Evolutionary conservation across 2,113 vertebrate species (phyloP).

Genomic region (Tylochromis polylepis): DNA sequence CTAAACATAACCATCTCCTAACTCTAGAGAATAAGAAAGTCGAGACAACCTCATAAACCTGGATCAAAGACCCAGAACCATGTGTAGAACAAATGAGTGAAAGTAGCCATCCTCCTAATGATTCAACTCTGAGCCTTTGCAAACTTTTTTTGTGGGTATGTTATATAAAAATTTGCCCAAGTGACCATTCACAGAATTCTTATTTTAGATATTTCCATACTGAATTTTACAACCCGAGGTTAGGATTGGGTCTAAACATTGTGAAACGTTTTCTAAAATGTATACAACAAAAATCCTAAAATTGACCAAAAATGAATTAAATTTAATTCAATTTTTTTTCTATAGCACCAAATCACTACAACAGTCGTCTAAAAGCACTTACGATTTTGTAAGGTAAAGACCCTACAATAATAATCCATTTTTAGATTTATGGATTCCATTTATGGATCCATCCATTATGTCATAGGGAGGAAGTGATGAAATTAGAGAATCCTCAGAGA

Average conservation of each 20-base stretch:
- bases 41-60: not conserved
- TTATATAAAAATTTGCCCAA: not conserved
- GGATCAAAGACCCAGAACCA: not conserved
- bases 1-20: not conserved
- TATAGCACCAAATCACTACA: not conserved
- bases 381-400: not conserved
- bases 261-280: not conserved
- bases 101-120: not conserved
- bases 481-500: not conserved
- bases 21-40: not conserved
- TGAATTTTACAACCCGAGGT: not conserved
- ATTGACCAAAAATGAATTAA: not conserved
- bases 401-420: not conserved
- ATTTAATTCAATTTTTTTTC: not conserved
- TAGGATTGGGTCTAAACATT: not conserved
- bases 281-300: not conserved
- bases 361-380: not conserved
- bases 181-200: not conserved
- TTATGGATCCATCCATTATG: not conserved
- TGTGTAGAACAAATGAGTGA: not conserved
- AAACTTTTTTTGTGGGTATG: not conserved
- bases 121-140: not conserved
- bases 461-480: not conserved
- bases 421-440: not conserved
- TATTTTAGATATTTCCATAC: not conserved